These are phyloP conservation scores for Troides aeacus DNA, from an alignment of 2,888 invertebrate genomes.

Conservation along the genomic window DNA sequence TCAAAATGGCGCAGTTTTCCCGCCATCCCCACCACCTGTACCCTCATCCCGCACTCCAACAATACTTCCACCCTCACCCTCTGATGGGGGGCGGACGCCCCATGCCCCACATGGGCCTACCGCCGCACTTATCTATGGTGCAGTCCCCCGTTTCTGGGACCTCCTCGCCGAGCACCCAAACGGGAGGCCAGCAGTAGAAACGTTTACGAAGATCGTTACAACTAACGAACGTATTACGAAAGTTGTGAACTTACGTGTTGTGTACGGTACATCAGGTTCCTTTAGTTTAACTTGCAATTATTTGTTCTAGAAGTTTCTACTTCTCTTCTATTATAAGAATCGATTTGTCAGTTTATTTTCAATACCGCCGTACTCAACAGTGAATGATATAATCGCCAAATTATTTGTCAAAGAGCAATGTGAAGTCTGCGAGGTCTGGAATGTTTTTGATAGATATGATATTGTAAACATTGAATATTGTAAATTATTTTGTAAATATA, in stretches of 20 bases:
- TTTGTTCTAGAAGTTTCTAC: too few species aligned
- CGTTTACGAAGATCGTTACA: constrained; percentile 12
- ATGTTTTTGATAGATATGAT: constrained; percentile 32
- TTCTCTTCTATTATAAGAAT: too few species aligned
- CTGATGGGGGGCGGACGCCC: constrained; percentile 78
- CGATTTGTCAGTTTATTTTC: background rate
- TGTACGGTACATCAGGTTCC: constrained; percentile 27
- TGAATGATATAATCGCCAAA: constrained; percentile 12
- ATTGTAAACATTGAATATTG: constrained; percentile 33
- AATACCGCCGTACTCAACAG: constrained; percentile 3
- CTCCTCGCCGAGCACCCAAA: constrained; percentile 67
- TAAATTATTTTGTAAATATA: constrained; percentile 44
- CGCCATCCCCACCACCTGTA: constrained; percentile 81
- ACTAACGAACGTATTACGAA: constrained; percentile 11
- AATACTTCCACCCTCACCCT: constrained; percentile 82
- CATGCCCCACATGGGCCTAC: constrained; percentile 68
- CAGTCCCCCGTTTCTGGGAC: constrained; percentile 66
- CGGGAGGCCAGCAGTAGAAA: constrained; percentile 49
- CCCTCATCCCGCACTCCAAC: constrained; percentile 81
- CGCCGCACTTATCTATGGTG: constrained; percentile 68
- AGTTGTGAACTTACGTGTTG: constrained; percentile 8
- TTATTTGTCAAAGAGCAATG: constrained; percentile 22
- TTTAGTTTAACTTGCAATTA: background rate
- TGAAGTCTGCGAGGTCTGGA: constrained; percentile 12
- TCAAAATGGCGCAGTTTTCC: constrained; percentile 88